Percentiles rank a stretch among this genome's conserved stretches.
Conservation (phyloP, 2,888 invertebrate species). For the Acleris emargana region DNA sequence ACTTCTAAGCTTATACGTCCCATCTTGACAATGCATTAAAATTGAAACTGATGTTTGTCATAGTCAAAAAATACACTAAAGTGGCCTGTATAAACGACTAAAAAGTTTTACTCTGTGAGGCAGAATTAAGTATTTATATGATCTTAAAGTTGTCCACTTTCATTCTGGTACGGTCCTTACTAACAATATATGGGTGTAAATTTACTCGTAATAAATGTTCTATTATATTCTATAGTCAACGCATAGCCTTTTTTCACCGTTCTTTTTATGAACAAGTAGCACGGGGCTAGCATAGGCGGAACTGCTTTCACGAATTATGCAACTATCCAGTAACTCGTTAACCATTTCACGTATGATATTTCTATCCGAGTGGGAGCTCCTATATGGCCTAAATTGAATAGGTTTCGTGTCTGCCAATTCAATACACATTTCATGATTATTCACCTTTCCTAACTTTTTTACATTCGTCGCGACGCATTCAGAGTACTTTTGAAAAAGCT, state of each 20-base stretch:
- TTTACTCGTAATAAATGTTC: too few relatives aligned
- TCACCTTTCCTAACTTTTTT: conserved; percentile 8
- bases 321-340: conserved; percentile 35
- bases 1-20: too few relatives aligned
- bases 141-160: too few relatives aligned
- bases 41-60: too few relatives aligned
- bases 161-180: too few relatives aligned
- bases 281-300: conserved; percentile 40
- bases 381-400: conserved; percentile 37
- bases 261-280: conserved; percentile 38
- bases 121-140: too few relatives aligned
- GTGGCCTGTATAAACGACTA: too few relatives aligned
- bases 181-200: too few relatives aligned
- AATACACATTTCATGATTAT: conserved; percentile 37
- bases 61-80: too few relatives aligned
- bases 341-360: conserved; percentile 36
- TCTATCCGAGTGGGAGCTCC: conserved; percentile 32
- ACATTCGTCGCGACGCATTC: conserved; percentile 12
- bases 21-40: too few relatives aligned
- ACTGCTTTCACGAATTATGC: conserved; percentile 36
- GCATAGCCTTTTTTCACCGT: conserved; percentile 38
- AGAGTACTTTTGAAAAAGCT: conserved; percentile 20
- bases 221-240: too few relatives aligned
- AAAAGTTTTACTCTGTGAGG: too few relatives aligned
- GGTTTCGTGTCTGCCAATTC: conserved; percentile 25